Evolutionary conservation across 1,140 invertebrate species (phyloP).

Genomic region (Aphis craccivora): DNA sequence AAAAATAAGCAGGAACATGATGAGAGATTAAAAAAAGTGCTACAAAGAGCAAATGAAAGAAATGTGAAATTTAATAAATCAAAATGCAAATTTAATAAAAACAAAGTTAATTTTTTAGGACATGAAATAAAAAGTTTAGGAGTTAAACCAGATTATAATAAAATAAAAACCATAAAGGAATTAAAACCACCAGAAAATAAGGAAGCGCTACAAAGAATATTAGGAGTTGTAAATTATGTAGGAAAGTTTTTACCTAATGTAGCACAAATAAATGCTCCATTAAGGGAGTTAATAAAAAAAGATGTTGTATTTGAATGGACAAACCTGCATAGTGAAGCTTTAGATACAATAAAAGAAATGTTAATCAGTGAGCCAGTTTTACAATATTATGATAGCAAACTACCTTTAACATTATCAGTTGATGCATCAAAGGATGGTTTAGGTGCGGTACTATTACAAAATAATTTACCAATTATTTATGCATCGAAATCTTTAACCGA

Average conservation of each 20-base stretch:
- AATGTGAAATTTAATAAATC: too few relatives aligned
- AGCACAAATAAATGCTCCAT: slow-evolving; percentile 58
- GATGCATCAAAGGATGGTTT: slow-evolving; percentile 64
- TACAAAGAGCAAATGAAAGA: background rate
- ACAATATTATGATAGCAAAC: slow-evolving; percentile 61
- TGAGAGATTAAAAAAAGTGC: too few relatives aligned
- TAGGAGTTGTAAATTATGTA: slow-evolving; percentile 65
- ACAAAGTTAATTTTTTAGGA: too few relatives aligned
- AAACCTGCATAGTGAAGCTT: slow-evolving; percentile 60
- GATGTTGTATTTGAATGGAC: slow-evolving; percentile 61
- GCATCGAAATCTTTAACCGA: slow-evolving; percentile 63
- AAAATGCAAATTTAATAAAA: too few relatives aligned
- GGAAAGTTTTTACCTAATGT: slow-evolving; percentile 60
- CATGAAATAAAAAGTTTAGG: too few relatives aligned
- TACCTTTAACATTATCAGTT: slow-evolving; percentile 60
- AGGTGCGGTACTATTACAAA: slow-evolving; percentile 65
- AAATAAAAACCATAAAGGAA: slow-evolving; percentile 63
- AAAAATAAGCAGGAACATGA: too few relatives aligned
- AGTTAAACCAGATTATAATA: slow-evolving; percentile 62
- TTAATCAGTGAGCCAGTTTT: slow-evolving; percentile 62
- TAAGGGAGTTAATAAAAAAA: slow-evolving; percentile 61
- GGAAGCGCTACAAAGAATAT: slow-evolving; percentile 64
- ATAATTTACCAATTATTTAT: slow-evolving; percentile 59
- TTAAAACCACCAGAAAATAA: slow-evolving; percentile 62
- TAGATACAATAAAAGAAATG: slow-evolving; percentile 61